A percentile compares a stretch with the other conserved stretches of the same genome.
Conservation (phyloP, 2,888 invertebrate species). For the Leucania comma region DNA sequence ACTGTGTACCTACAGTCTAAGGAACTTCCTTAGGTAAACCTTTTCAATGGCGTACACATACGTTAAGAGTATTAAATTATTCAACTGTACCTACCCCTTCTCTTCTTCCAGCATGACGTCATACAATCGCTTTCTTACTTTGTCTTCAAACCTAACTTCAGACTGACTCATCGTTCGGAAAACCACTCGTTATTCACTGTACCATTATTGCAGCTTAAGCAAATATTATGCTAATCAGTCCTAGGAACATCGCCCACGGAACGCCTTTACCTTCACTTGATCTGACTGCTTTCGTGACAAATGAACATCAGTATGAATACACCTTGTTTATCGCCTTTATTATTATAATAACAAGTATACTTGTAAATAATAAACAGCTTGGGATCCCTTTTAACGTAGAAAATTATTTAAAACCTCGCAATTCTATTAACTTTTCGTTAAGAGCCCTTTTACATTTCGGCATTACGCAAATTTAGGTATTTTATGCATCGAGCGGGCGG, state of each 20-base stretch:
- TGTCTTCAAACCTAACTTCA: conserved; percentile 8
- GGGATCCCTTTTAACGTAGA: neutral
- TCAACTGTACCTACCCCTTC: neutral
- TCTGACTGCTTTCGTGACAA: conserved; percentile 34
- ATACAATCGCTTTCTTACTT: conserved; percentile 14
- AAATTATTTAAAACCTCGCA: neutral
- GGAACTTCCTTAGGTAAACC: too few relatives aligned
- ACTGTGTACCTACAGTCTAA: too few relatives aligned
- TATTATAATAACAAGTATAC: neutral
- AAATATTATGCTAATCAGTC: conserved; percentile 42
- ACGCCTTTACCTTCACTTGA: conserved; percentile 17
- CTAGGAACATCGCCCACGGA: conserved; percentile 45
- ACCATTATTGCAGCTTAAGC: conserved; percentile 16
- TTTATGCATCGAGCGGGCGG: too few relatives aligned
- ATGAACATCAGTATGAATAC: conserved; percentile 41
- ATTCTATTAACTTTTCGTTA: neutral
- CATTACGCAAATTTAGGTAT: too few relatives aligned
- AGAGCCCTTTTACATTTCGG: too few relatives aligned
- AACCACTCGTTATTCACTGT: conserved; percentile 27
- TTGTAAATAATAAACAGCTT: neutral
- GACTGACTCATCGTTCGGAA: conserved; percentile 38
- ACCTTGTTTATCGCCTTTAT: conserved; percentile 9
- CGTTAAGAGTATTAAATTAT: too few relatives aligned
- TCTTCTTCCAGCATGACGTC: conserved; percentile 17
- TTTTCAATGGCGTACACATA: neutral